Percentiles rank a stretch among this genome's conserved stretches.
Evolutionary conservation across 2,113 vertebrate species (phyloP).

Genomic region (Tenrec ecaudatus): DNA sequence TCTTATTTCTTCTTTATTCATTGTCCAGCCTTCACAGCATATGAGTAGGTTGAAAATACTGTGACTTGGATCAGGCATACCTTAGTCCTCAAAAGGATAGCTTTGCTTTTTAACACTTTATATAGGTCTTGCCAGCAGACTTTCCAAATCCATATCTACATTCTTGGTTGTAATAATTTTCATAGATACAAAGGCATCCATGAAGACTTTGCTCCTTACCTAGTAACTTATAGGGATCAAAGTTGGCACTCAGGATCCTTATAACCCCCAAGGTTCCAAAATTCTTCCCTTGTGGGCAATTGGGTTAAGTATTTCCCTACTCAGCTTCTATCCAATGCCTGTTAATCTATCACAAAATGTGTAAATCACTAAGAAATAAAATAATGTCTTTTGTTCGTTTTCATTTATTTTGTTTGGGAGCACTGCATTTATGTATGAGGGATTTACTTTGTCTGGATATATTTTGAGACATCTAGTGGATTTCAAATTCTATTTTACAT

Average conservation of each 20-base stretch:
- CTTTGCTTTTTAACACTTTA: too few species aligned
- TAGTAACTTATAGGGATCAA: not conserved
- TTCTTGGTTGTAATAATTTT: not conserved
- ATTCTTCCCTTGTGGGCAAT: not conserved
- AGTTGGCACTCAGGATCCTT: not conserved
- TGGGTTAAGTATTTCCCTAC: not conserved
- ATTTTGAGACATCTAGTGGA: not conserved
- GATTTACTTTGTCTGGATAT: not conserved
- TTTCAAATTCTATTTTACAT: not conserved
- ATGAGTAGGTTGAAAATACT: too few species aligned
- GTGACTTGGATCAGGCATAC: too few species aligned
- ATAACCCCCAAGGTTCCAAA: not conserved
- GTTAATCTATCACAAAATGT: slow-evolving; percentile 1
- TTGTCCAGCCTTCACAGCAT: too few species aligned
- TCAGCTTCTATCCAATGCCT: not conserved
- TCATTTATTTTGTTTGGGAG: slow-evolving; percentile 25
- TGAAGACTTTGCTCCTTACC: not conserved
- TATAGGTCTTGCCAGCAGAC: too few species aligned
- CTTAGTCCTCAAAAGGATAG: too few species aligned
- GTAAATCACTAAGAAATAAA: slow-evolving; percentile 37
- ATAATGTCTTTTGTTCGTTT: slow-evolving; percentile 10
- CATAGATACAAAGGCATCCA: not conserved
- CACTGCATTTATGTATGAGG: not conserved
- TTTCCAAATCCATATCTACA: not conserved
- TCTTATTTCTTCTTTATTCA: too few species aligned